Base-by-base conservation (phyloP, 2,888 invertebrate species). In the Metellina segmentata region DNA sequence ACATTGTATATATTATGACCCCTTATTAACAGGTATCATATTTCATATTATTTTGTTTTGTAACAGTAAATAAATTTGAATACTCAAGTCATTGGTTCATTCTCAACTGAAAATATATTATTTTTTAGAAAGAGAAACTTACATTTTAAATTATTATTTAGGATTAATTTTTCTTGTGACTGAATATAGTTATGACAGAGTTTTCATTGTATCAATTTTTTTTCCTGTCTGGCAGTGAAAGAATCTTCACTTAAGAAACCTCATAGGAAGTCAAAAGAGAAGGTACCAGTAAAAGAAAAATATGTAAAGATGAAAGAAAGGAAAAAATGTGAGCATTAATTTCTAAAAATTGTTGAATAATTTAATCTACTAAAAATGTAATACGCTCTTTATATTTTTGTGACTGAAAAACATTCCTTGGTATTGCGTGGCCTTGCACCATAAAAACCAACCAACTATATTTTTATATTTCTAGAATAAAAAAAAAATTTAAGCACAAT, bases 301-400 rank as follows among this genome's bases (percentile, higher is more conserved):
- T 74, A 16, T 13, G 11, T 7, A 49, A 77, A 48, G 16, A 51
- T 20, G 9, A 89, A 83, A 89, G 71, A 71, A 52, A 20, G n/a
- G 8, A 89, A 85, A 19, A 83, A 78, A 83, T 19, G 78, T 83
- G 71, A 48, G 53, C 34, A 7, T 70, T 70, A 19, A 70, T 51
- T 49, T n/a, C 48, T 9, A 2, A 75, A 75, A 20, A 34, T 34
- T 75, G 34, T 34, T 75, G 11, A 20, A 75, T 71, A 71, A 71
- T n/a, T 71, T 71, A 16, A 19, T 1, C 16, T 69, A 69, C 16
- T 69, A 69, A 6, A 74, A n/a, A 7, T 74, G 8, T 1, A 8
- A 78, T 49, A n/a, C n/a, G n/a, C n/a, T 61, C 11, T 53, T 81
- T 81, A 20, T 81, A 8, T 8, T 79, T 61, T 20, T 81, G n/a